Conservation (phyloP, 2,888 invertebrate species). For the Synergus itoensis region DNA sequence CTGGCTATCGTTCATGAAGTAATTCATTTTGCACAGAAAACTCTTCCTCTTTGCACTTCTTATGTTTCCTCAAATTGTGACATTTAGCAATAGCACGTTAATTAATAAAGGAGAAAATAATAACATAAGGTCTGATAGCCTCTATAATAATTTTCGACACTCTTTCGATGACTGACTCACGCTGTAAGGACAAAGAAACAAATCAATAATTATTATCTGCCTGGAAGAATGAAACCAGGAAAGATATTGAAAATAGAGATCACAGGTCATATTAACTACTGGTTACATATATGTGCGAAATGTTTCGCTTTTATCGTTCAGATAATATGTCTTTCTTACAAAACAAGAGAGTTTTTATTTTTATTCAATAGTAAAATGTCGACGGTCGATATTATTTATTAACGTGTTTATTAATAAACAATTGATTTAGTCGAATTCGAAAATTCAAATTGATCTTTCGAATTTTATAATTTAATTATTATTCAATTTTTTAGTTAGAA, state of each 20-base stretch:
- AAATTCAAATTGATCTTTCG: no score
- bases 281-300: background rate
- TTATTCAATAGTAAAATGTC: background rate
- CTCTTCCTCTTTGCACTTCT: background rate
- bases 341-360: background rate
- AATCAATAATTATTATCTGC: constrained; percentile 9
- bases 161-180: background rate
- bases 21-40: constrained; percentile 55
- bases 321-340: background rate
- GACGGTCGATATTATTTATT: background rate
- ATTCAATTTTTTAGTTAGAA: no score
- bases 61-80: background rate
- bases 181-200: background rate
- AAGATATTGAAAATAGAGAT: background rate
- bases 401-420: background rate
- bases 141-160: background rate
- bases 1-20: constrained; percentile 59
- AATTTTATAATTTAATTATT: no score
- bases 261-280: constrained; percentile 7
- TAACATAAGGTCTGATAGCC: background rate
- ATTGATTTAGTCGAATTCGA: background rate
- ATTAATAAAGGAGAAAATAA: background rate
- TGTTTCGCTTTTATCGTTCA: background rate
- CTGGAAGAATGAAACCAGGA: background rate
- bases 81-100: background rate